A percentile compares a stretch with the other conserved stretches of the same genome.
Conservation (phyloP, 2,888 invertebrate genomes). For the Machimus atricapillus region DNA sequence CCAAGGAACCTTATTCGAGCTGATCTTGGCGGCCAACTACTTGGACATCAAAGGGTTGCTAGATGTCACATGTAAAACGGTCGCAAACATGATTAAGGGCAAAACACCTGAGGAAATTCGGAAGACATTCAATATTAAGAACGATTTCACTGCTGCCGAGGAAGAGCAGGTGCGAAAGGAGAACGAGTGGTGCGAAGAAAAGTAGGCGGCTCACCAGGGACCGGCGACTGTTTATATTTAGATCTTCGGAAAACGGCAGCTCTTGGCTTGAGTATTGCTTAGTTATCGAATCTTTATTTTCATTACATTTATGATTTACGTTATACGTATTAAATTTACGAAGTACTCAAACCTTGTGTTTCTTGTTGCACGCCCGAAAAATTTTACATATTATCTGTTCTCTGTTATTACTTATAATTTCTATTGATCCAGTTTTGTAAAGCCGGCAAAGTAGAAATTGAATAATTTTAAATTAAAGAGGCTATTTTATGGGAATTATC, state of each 20-base stretch:
- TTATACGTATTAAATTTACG: constrained; percentile 4
- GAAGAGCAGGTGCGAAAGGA: constrained; percentile 96
- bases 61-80: constrained; percentile 96
- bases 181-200: constrained; percentile 74
- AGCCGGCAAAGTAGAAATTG: too few relatives aligned
- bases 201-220: constrained; percentile 5
- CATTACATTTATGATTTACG: constrained; percentile 13
- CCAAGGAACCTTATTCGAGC: constrained; percentile 91
- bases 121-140: constrained; percentile 94
- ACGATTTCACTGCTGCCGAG: constrained; percentile 91
- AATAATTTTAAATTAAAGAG: too few relatives aligned
- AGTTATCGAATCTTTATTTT: background rate
- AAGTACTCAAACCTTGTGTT: background rate
- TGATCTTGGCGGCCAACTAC: constrained; percentile 94
- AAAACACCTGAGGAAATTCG: constrained; percentile 94
- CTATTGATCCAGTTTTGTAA: too few relatives aligned
- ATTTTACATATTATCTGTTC: too few relatives aligned
- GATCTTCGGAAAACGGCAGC: background rate
- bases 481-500: too few relatives aligned
- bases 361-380: background rate
- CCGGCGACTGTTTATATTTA: background rate
- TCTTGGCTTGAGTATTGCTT: background rate
- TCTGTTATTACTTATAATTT: too few relatives aligned
- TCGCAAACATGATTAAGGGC: constrained; percentile 96
- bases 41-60: constrained; percentile 91